These are phyloP conservation scores for Hemibagrus guttatus DNA, from an alignment of 2,797 vertebrate genomes.

Conservation along the genomic window DNA sequence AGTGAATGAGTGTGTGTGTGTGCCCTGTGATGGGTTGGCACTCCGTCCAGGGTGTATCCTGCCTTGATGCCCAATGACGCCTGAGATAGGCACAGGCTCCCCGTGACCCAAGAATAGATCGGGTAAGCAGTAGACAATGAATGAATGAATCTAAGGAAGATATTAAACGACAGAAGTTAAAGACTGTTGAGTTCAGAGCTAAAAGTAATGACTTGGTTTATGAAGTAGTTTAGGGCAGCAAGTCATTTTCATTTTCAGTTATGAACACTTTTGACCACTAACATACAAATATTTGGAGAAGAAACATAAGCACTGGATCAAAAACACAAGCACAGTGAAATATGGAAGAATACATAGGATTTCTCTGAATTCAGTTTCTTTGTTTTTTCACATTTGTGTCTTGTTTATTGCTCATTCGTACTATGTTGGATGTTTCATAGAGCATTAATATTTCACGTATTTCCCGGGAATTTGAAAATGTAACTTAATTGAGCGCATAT, in stretches of 20 bases:
- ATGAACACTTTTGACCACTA: background rate
- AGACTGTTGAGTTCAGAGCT: background rate
- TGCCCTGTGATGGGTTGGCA: too few species aligned
- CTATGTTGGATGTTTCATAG: background rate
- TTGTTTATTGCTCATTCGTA: background rate
- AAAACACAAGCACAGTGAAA: background rate
- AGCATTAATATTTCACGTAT: background rate
- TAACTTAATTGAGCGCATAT: background rate
- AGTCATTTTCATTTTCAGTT: background rate
- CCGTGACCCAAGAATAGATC: too few species aligned
- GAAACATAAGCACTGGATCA: background rate
- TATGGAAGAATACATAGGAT: background rate
- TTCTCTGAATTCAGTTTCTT: background rate
- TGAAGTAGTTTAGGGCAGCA: background rate
- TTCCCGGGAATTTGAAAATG: background rate
- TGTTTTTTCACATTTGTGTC: background rate
- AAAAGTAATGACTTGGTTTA: background rate
- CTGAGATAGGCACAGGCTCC: too few species aligned
- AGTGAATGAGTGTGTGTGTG: too few species aligned
- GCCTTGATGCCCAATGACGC: too few species aligned
- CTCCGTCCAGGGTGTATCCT: too few species aligned
- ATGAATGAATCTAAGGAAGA: too few species aligned
- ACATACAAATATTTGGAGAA: background rate
- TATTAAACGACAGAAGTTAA: background rate
- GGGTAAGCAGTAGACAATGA: too few species aligned